Evolutionary conservation across 1,140 invertebrate genomes (phyloP), one percentile per base, ranked within the genome.

Genomic region (Macrocentrus cingulum): DNA sequence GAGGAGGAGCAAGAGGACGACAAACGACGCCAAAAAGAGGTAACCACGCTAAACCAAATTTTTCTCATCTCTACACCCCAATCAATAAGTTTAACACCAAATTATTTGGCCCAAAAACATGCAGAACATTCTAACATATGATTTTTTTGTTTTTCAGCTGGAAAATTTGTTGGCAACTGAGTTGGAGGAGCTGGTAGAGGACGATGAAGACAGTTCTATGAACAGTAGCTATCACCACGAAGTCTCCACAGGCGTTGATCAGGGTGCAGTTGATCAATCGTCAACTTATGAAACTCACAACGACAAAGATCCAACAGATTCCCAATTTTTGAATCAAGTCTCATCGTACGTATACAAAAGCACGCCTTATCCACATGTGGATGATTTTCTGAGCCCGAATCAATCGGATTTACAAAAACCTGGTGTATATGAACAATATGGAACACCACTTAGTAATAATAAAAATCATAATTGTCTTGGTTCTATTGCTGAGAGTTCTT

Each of bases 1-100:
- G 73, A 76, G 32, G 77, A 79, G 48, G 74, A 78, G 39, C 68
- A 77, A 51, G 72, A 79, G 55, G 76, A 80, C 41, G 59, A 70
- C 50, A 71, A 70, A 54, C 67, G 67, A 63, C 67, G 71, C 53
- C 66, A 74, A 37, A 67, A 74, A 63, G 74, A 77, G 69, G 77
- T 80, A 64, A 52, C 11, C 29, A 32, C 1, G 22, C 9, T 29
- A 29, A 29, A 29, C n/a, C n/a, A n/a, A n/a, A n/a, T n/a, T n/a
- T n/a, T n/a, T 29, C 9, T 9, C 25, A 29, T 4, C 25, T 29
- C 25, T 5, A 29, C 9, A 29, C 9, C 25, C 4, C 25, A 29
- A 9, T 29, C 4, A 29, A 29, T 34, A 29, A 34, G 9, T 7
- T 41, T 15, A 42, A 20, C 5, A 8, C 16, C 19, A 4, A 1